Percentiles rank a stretch among this genome's conserved stretches.
These are phyloP conservation scores for Leuciscus idus DNA, from an alignment of 2,113 vertebrate genomes.

Conservation along the genomic window DNA sequence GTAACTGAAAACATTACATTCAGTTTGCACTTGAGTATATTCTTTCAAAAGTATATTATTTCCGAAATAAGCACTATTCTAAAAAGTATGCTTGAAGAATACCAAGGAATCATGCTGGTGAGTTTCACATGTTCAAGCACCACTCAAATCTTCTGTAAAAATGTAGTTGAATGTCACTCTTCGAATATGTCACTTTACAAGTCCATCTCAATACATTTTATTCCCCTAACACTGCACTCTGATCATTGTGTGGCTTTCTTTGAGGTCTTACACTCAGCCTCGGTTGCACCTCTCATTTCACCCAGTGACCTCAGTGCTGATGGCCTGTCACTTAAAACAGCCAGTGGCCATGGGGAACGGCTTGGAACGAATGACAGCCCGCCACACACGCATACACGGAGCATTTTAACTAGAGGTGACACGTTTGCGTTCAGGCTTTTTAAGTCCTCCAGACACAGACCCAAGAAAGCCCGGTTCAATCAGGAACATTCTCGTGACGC, in stretches of 20 bases:
- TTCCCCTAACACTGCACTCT: background rate
- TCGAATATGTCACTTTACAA: background rate
- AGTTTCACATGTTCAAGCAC: background rate
- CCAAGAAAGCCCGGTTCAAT: slow-evolving; percentile 11
- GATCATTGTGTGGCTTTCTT: background rate
- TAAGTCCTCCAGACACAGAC: slow-evolving; percentile 18
- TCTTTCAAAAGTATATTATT: background rate
- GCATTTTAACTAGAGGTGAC: slow-evolving; percentile 19
- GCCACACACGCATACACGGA: background rate
- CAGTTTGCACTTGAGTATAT: background rate
- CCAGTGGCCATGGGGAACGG: slow-evolving; percentile 26
- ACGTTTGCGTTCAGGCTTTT: slow-evolving; percentile 10
- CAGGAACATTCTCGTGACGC: background rate
- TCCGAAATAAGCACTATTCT: background rate
- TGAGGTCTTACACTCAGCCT: slow-evolving; percentile 14
- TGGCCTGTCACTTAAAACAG: slow-evolving; percentile 41
- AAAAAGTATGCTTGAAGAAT: no score
- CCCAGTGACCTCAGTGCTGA: slow-evolving; percentile 51
- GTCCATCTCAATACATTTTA: background rate
- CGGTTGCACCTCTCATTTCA: slow-evolving; percentile 30
- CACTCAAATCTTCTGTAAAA: background rate
- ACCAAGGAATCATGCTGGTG: background rate
- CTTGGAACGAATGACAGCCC: slow-evolving; percentile 25
- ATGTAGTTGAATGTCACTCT: slow-evolving; percentile 6
- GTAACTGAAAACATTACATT: background rate